Conservation (phyloP, 2,888 invertebrate species). For the Kuschelorhynchus macadamiae region DNA sequence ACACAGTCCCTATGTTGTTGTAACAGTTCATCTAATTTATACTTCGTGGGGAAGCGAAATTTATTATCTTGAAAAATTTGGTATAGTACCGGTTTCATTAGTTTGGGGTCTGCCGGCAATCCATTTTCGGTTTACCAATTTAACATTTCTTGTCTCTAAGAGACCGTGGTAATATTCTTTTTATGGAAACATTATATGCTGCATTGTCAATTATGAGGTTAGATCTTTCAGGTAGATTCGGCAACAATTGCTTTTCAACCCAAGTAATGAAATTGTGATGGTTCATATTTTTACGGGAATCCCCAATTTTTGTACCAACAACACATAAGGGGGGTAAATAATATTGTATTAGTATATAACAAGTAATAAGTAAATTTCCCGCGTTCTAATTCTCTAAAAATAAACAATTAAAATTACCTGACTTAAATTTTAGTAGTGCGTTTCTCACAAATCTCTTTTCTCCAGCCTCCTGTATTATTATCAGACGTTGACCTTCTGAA, state of each 20-base stretch:
- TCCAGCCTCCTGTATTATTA: constrained; percentile 42
- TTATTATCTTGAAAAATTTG: constrained; percentile 42
- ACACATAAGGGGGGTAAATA: too few species aligned
- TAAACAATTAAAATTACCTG: constrained; percentile 36
- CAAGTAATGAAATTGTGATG: constrained; percentile 33
- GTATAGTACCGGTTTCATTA: constrained; percentile 51
- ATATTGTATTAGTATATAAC: background rate
- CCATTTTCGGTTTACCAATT: constrained; percentile 42
- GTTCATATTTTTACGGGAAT: constrained; percentile 41
- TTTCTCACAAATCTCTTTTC: constrained; percentile 39
- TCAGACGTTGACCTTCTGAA: constrained; percentile 52
- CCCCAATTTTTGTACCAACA: constrained; percentile 25
- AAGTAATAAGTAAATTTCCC: background rate
- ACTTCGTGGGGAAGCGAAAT: constrained; percentile 31
- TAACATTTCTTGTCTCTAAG: constrained; percentile 48
- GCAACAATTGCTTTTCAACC: constrained; percentile 35
- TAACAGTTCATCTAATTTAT: constrained; percentile 32
- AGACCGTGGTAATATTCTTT: constrained; percentile 29
- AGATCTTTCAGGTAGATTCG: constrained; percentile 37
- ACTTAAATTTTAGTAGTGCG: constrained; percentile 44
- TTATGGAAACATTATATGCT: constrained; percentile 44
- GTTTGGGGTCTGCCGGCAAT: constrained; percentile 32
- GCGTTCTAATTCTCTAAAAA: background rate
- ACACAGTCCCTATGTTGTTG: constrained; percentile 47
- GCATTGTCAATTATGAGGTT: constrained; percentile 52